Evolutionary conservation across 2,888 invertebrate genomes (phyloP), one percentile per base, ranked within the genome.

Genomic region (Polyommatus iphigenia): DNA sequence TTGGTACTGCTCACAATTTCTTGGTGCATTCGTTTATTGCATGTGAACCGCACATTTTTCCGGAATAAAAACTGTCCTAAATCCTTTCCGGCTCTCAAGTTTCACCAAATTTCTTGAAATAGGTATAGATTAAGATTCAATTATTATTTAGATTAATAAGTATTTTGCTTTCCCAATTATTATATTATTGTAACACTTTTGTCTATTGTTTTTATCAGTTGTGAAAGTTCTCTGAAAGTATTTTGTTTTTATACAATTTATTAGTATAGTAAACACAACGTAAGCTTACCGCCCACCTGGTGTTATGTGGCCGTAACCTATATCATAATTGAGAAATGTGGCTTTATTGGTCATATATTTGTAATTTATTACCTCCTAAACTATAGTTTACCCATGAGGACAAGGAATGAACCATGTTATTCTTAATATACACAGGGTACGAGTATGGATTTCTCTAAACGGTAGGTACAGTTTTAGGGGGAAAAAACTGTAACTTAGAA

Each of bases 241-340:
- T 32, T 32, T 32, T 4, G 6, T 32, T 67, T 67, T 32, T 67
- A 15, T 29, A 29, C 29, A 67, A 29, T 67, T 29, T 67, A 29
- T 29, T 32, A 67, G 67, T 15, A 67, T 32, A 29, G 29, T 29
- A 67, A 62, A 24, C 20, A 20, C n/a, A 29, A 62, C 62, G 67
- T 15, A 18, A 67, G 67, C 67, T 29, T 18, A 67, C 6, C 32
- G 29, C 67, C 67, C 67, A 67, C 67, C 67, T 67, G 67, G 54
- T 54, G 50, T 46, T 76, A 76, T 76, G 54, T 54, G 32, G 50
- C 29, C 75, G 24, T 75, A 75, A 67, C 67, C 67, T 67, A 67
- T 67, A 67, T 67, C 67, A 67, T 67, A 67, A 67, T 67, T 67
- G 67, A 67, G 67, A 67, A 67, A 67, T 67, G 29, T 67, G 67